Conservation (phyloP, 2,888 invertebrate genomes). For the Mylabris sibirica region DNA sequence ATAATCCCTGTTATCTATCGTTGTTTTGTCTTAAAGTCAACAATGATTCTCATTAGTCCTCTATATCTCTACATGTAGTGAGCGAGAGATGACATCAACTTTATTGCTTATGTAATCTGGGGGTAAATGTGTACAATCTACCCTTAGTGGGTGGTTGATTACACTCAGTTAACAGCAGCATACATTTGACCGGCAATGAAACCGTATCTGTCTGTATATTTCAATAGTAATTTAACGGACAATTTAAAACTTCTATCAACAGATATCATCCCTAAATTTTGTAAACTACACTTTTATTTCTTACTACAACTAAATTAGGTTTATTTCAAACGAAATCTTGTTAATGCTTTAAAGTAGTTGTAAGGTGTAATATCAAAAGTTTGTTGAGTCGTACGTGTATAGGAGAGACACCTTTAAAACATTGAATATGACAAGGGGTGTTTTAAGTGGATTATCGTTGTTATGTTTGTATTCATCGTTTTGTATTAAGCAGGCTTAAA, state of each 20-base stretch:
- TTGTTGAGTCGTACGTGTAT: not conserved
- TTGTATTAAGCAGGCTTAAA: not conserved
- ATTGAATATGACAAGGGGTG: not conserved
- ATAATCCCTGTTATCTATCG: slow-evolving; percentile 32
- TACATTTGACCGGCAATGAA: not conserved
- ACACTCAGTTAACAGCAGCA: not conserved
- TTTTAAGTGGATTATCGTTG: not conserved
- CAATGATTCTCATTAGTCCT: slow-evolving; percentile 34
- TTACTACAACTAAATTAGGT: not conserved
- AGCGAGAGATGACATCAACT: slow-evolving; percentile 23
- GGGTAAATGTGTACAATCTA: slow-evolving; percentile 28
- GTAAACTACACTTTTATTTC: not conserved
- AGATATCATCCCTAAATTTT: not conserved
- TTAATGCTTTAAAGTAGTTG: not conserved
- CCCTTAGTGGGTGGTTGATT: not conserved
- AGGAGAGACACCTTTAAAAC: not conserved
- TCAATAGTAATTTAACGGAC: not conserved
- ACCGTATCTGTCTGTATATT: no score
- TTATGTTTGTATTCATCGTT: not conserved
- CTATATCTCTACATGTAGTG: slow-evolving; percentile 26
- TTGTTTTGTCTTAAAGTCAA: slow-evolving; percentile 40
- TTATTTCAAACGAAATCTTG: not conserved
- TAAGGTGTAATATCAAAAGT: not conserved
- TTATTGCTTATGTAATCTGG: slow-evolving; percentile 41
- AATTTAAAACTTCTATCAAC: not conserved